phyloP scores from a whole-genome alignment of 2,797 vertebrate genomes.

The Cryptoprocta ferox region DNA sequence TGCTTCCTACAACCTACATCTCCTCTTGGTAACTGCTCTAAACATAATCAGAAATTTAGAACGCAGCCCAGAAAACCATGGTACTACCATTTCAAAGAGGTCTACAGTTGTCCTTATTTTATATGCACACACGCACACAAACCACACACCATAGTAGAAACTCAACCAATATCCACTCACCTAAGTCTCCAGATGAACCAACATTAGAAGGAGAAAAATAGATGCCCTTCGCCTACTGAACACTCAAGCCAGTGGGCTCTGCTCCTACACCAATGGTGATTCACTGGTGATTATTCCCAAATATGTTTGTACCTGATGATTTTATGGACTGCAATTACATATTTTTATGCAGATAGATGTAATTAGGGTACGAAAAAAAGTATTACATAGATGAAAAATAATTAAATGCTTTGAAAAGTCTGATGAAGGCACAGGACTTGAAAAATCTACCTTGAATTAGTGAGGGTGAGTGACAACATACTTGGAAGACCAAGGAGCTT shows the following conservation, averaged over 20 bases:
- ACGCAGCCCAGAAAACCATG: neutral
- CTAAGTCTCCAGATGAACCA: slow-evolving; percentile 50
- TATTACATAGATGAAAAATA: neutral
- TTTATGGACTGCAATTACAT: neutral
- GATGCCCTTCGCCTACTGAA: neutral
- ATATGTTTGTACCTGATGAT: neutral
- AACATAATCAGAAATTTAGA: slow-evolving; percentile 24
- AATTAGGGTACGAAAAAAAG: neutral
- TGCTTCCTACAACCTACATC: neutral
- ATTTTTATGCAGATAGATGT: neutral
- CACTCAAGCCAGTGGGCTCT: neutral
- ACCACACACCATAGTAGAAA: neutral
- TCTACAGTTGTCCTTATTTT: neutral
- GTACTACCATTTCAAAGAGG: neutral
- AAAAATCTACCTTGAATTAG: neutral
- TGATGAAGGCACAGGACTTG: neutral
- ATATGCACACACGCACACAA: neutral
- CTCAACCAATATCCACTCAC: neutral
- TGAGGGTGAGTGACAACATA: neutral
- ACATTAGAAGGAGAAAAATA: slow-evolving; percentile 25
- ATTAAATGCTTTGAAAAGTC: slow-evolving; percentile 2
- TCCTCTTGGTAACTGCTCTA: slow-evolving; percentile 36
- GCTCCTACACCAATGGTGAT: neutral
- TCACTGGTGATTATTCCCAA: neutral
- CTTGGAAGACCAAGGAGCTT: neutral